Evolutionary conservation across 2,113 vertebrate species (phyloP), one percentile per base, ranked within the genome.

Genomic region (Ageneiosus marmoratus): DNA sequence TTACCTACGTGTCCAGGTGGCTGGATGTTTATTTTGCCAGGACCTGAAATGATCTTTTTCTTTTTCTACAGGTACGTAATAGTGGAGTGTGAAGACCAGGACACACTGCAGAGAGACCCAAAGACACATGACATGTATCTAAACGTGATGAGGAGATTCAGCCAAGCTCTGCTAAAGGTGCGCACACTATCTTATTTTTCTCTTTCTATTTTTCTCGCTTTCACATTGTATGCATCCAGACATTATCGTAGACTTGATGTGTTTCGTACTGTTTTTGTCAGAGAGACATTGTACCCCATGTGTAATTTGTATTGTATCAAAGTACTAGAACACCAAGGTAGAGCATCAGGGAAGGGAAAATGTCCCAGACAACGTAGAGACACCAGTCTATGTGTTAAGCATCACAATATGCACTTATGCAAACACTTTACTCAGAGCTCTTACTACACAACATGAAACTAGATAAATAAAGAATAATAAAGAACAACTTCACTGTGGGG

Each of bases 81-180:
- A 34, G 98, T 99, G 84, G 98, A 99, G 88, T 99, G 97, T 87
- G 98, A 99, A 92, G 98, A 99, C 84, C 97, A 97, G 90, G 98
- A 99, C 91, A 99, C 97, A 3, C 96, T 97, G 89, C 97, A 96
- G 93, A 95, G 98, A 91, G 98, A 99, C 77, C 97, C 97, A 1
- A 99, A 97, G 91, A 99, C 97, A 13, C 96, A 98, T 0, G 97
- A 99, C 87, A 99, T 99, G 98, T 99, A 99, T 90, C 92, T 99
- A 85, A 99, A 98, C 0, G 98, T 99, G 20, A 99, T 99, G 97
- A 95, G 96, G 88, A 92, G 97, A 84, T 99, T 99, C 91, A 99
- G 98, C 87, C 98, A 99, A 84, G 98, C 98, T 37, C 89, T 99
- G 83, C 89, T 99, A 16, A 99, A 99, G 97, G 98, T 99, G 69